phyloP scores from a whole-genome alignment of 2,888 invertebrate species.

The Stenichneumon culpator region DNA sequence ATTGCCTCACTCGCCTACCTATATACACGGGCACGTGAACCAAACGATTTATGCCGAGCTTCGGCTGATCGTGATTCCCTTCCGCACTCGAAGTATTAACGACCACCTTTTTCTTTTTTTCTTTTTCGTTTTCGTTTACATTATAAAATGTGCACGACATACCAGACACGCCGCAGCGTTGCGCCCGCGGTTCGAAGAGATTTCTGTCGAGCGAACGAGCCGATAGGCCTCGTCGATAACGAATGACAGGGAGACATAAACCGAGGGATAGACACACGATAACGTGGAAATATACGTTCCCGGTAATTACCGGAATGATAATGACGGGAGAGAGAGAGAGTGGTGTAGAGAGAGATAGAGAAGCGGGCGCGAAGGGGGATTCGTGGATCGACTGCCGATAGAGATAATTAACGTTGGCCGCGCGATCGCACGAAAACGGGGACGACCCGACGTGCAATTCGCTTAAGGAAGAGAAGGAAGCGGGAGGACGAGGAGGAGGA shows the following conservation, averaged over 20 bases:
- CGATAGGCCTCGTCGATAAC: slow-evolving; percentile 50
- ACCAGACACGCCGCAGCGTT: background rate
- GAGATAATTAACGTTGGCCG: slow-evolving; percentile 83
- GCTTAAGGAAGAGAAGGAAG: slow-evolving; percentile 73
- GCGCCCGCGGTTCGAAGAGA: slow-evolving; percentile 11
- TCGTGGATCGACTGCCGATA: slow-evolving; percentile 76
- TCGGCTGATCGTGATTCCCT: slow-evolving; percentile 30
- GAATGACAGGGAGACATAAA: slow-evolving; percentile 43
- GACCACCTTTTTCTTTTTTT: background rate
- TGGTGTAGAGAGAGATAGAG: slow-evolving; percentile 42
- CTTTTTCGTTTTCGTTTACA: background rate
- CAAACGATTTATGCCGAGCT: slow-evolving; percentile 25
- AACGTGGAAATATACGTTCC: slow-evolving; percentile 78
- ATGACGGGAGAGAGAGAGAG: slow-evolving; percentile 75
- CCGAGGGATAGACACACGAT: slow-evolving; percentile 70
- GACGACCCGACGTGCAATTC: slow-evolving; percentile 70
- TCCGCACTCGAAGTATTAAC: background rate
- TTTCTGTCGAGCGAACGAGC: slow-evolving; percentile 11
- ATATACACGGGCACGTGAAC: background rate
- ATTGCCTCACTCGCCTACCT: slow-evolving; percentile 65
- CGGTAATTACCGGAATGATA: slow-evolving; percentile 83
- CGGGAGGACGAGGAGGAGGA: background rate
- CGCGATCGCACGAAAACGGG: slow-evolving; percentile 82
- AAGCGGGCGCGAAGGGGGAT: slow-evolving; percentile 41
- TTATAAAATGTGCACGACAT: background rate